phyloP scores from a whole-genome alignment of 2,888 invertebrate genomes.

The Prosopocoilus inquinatus region DNA sequence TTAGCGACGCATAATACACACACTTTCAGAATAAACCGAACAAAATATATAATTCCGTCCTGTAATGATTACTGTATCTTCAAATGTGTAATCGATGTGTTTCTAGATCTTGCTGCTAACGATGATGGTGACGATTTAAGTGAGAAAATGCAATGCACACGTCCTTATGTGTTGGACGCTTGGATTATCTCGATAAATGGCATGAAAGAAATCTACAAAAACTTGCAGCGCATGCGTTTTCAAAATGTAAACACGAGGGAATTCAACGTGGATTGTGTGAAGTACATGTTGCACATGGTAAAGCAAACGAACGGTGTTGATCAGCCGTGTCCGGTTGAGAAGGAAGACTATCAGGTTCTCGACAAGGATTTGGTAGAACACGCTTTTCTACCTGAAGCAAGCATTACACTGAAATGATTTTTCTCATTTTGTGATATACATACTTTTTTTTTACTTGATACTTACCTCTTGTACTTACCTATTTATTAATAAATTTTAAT shows the following conservation, averaged over 20 bases:
- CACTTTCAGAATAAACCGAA: no score
- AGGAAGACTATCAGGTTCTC: neutral
- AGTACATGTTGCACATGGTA: neutral
- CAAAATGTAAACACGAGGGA: slow-evolving; percentile 1
- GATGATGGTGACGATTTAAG: neutral
- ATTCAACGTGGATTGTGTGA: slow-evolving; percentile 9
- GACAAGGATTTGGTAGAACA: neutral
- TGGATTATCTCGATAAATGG: slow-evolving; percentile 17
- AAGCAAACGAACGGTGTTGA: neutral
- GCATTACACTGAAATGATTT: neutral
- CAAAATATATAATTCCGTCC: no score
- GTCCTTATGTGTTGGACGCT: slow-evolving; percentile 14
- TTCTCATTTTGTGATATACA: no score
- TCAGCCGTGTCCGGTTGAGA: neutral
- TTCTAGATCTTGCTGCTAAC: neutral
- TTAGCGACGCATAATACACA: no score
- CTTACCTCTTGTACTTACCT: no score
- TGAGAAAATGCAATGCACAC: neutral
- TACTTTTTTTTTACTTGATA: no score
- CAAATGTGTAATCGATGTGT: neutral
- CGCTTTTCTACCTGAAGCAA: neutral
- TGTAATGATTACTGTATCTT: no score
- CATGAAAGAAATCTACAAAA: slow-evolving; percentile 7
- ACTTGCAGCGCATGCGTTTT: slow-evolving; percentile 6
- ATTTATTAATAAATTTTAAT: no score